Conservation (phyloP, 2,113 vertebrate species). For the Hippocampus comes region DNA sequence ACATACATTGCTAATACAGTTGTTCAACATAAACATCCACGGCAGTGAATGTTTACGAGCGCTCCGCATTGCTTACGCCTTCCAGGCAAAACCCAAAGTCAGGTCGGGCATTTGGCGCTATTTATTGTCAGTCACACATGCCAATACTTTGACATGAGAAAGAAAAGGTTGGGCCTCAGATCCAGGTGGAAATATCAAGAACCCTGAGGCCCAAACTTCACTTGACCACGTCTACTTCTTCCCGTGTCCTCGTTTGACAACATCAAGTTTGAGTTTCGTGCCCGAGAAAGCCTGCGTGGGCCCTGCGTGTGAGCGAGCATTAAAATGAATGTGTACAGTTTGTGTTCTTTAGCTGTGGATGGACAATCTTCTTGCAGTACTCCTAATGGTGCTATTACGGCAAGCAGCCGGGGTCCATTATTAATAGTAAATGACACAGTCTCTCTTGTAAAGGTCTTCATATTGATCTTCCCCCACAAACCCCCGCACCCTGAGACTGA, state of each 20-base stretch:
- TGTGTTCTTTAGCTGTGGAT: constrained; percentile 31
- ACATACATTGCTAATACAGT: too few species aligned
- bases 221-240: constrained; percentile 23
- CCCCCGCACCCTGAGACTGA: constrained; percentile 30
- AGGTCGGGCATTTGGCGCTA: too few species aligned
- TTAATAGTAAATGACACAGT: constrained; percentile 63
- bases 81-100: too few species aligned
- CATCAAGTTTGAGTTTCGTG: constrained; percentile 16
- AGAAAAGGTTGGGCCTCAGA: neutral
- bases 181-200: neutral
- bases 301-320: constrained; percentile 1
- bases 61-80: too few species aligned
- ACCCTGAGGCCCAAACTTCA: neutral
- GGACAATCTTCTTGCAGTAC: constrained; percentile 39
- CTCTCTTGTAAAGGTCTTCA: constrained; percentile 57
- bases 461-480: constrained; percentile 51
- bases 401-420: constrained; percentile 42
- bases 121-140: neutral
- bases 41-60: too few species aligned
- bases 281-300: constrained; percentile 4
- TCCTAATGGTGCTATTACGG: constrained; percentile 54
- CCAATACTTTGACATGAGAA: neutral
- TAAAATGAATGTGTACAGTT: constrained; percentile 13
- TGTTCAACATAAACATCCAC: too few species aligned
- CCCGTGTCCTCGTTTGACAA: constrained; percentile 28